Conservation (phyloP, 92 coral and sea anemone species). For the Hydrozoanthus gracilis region DNA sequence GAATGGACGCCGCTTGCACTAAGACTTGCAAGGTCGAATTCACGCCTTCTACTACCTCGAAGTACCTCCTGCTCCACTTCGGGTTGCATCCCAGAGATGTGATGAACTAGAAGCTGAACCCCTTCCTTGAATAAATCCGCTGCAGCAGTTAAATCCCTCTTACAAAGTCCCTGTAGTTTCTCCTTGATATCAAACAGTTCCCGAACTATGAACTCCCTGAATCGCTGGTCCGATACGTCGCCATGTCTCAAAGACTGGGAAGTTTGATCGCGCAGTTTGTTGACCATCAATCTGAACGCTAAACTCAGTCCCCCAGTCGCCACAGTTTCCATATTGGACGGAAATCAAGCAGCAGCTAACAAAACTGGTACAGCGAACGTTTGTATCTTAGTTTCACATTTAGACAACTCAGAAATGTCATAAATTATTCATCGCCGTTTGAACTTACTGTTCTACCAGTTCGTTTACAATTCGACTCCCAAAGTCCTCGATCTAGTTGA, state of each 20-base stretch:
- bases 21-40: slow-evolving; percentile 43
- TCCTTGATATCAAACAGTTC: slow-evolving; percentile 67
- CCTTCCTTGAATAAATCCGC: slow-evolving; percentile 74
- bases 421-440: too few relatives aligned
- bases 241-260: slow-evolving; percentile 64
- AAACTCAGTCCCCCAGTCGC: slow-evolving; percentile 61
- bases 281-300: slow-evolving; percentile 65
- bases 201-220: slow-evolving; percentile 71
- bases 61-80: slow-evolving; percentile 51
- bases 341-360: too few relatives aligned
- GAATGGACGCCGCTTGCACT: slow-evolving; percentile 55
- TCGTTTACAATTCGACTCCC: too few relatives aligned
- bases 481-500: too few relatives aligned
- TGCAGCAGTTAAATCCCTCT: slow-evolving; percentile 59
- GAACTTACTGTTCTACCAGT: too few relatives aligned
- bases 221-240: slow-evolving; percentile 68
- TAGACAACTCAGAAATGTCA: too few relatives aligned
- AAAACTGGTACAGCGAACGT: too few relatives aligned
- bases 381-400: too few relatives aligned
- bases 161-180: slow-evolving; percentile 73
- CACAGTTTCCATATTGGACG: slow-evolving; percentile 54
- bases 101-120: slow-evolving; percentile 56
- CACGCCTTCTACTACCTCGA: slow-evolving; percentile 24
- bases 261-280: slow-evolving; percentile 63
- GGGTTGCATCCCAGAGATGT: slow-evolving; percentile 61